Conservation (phyloP, 2,797 vertebrate genomes). For the Benthosema pterotum region DNA sequence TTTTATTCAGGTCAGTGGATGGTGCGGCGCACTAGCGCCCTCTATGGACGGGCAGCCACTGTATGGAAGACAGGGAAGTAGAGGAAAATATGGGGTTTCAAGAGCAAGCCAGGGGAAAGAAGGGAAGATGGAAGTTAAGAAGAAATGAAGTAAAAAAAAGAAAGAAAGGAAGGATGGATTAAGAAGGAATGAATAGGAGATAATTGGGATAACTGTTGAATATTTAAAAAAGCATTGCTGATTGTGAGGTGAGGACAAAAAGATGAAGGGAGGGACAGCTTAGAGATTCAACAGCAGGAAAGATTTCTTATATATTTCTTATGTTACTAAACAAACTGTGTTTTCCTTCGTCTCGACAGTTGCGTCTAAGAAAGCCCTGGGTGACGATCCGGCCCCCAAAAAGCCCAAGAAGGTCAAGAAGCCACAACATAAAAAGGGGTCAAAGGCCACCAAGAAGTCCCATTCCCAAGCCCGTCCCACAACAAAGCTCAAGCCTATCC, state of each 20-base stretch:
- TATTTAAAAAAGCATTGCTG: neutral
- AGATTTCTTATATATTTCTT: no score
- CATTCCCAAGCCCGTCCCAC: neutral
- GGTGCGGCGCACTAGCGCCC: no score
- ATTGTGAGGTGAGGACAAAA: no score
- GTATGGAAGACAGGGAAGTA: neutral
- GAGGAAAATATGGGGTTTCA: neutral
- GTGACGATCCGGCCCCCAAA: slow-evolving; percentile 21
- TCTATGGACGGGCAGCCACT: no score
- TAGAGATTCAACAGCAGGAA: no score
- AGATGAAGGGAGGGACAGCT: no score
- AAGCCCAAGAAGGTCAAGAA: slow-evolving; percentile 50
- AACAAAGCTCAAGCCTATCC: neutral
- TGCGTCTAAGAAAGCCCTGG: neutral
- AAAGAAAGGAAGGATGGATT: neutral
- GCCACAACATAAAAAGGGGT: slow-evolving; percentile 28
- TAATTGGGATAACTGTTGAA: neutral
- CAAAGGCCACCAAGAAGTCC: slow-evolving; percentile 51
- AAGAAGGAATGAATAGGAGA: neutral
- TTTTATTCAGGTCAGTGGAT: no score
- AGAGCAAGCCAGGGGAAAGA: neutral
- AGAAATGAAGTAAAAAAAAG: neutral
- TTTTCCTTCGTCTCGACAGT: slow-evolving; percentile 17
- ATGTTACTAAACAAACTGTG: no score
- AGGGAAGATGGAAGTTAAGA: neutral